Evolutionary conservation across 1,140 invertebrate species (phyloP), one percentile per base, ranked within the genome.

Genomic region (Bactericera cockerelli): DNA sequence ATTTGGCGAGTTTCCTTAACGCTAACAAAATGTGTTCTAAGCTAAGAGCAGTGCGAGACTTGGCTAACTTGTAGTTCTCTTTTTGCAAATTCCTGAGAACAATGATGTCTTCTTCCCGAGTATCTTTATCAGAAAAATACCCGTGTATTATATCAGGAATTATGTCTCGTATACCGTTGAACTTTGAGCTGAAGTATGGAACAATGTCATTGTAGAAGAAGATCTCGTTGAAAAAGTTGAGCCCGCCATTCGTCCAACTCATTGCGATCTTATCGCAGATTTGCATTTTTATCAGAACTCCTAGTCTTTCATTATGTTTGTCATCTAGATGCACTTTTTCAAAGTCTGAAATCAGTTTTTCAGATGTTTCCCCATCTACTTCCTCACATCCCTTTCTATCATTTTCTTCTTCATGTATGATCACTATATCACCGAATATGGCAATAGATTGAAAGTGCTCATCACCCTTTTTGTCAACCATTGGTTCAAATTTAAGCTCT

Each of bases 1-100:
- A 62, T 53, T 59, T 62, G 2, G 26, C 61, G 25, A 59, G 14
- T 1, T 53, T 1, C 25, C 14, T 16, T 13, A 62, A 13, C 1
- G 57, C 61, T 1, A 11, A n/a, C 8, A 26, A 16, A 2, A 62
- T 6, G 21, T 62, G 61, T 16, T 62, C 13, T 8, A 55, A 39
- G 11, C 59, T 57, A 2, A 62, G 2, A 2, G 56, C 25, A 6
- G 31, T n/a, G 6, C 57, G 26, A 21, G 38, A 14, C 24, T 58
- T 14, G 1, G 31, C 21, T 16, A 56, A 16, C 28, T 8, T 25
- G 6, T 14, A 62, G 2, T 55, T 57, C 13, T 26, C 1, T 3
- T 14, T 0, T 8, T 3, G n/a, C 2, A 56, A 21, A 21, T 62
- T 56, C 25, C 59, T 38, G 24, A 62, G 42, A 1, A 62, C 2